A percentile compares a stretch with the other conserved stretches of the same genome.
phyloP scores from a whole-genome alignment of 1,140 invertebrate species.

The Drosophila tropicalis region DNA sequence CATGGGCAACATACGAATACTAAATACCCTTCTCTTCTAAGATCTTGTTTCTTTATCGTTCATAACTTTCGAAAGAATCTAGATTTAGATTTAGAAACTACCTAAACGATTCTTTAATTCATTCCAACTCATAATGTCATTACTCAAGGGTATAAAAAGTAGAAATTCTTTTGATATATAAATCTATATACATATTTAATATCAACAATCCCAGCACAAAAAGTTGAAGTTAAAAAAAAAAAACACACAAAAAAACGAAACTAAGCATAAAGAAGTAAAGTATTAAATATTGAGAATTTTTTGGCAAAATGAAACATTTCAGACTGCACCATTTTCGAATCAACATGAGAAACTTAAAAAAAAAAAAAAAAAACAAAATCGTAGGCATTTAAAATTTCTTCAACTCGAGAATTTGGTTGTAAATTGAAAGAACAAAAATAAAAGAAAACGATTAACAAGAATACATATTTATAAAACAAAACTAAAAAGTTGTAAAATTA shows the following conservation, averaged over 20 bases:
- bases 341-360: conserved; percentile 6
- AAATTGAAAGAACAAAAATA: conserved; percentile 41
- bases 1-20: background rate
- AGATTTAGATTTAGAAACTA: background rate
- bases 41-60: background rate
- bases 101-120: no score
- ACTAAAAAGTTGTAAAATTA: conserved; percentile 68
- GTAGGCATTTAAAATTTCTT: conserved; percentile 69
- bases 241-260: conserved; percentile 31
- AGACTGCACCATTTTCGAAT: conserved; percentile 64
- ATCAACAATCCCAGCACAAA: conserved; percentile 34
- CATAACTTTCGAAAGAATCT: background rate
- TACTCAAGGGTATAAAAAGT: background rate
- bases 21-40: background rate
- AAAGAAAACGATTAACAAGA: conserved; percentile 45
- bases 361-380: conserved; percentile 35
- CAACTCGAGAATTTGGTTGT: conserved; percentile 62
- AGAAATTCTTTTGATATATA: background rate
- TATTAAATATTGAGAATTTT: conserved; percentile 39
- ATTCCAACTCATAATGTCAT: background rate
- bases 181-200: background rate
- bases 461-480: conserved; percentile 17
- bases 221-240: conserved; percentile 19
- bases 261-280: conserved; percentile 28
- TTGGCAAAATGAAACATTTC: conserved; percentile 61